Evolutionary conservation across 2,113 vertebrate species (phyloP), one percentile per base, ranked within the genome.

Genomic region (Ibidorhyncha struthersii): DNA sequence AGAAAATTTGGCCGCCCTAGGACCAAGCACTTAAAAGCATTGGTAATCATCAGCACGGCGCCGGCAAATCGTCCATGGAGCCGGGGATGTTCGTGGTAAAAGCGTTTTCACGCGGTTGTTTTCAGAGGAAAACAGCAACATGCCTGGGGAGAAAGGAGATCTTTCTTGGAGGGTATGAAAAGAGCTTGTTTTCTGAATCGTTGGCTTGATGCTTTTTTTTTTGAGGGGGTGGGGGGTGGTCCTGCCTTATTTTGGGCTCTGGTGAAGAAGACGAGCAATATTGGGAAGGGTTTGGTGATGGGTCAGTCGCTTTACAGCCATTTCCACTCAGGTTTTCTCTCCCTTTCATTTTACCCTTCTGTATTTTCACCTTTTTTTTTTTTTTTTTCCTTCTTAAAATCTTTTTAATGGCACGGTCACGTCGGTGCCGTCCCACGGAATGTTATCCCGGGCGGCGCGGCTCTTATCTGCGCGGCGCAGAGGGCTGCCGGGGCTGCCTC

Each of bases 1-100:
- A 96, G 97, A 95, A 97, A 92, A 96, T 96, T 86, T 85, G 83
- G 76, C n/a, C 2, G 34, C 90, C 91, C 73, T 83, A 65, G 82
- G 72, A 36, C 61, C n/a, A 34, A 32, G 32, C 71, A 41, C 96
- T 95, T 85, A 89, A 95, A 96, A 94, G 40, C 25, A 3, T 49
- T 12, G 0, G 71, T 79, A 96, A 97, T 82, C 63, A 73, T 82
- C 79, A 50, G 93, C 92, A 2, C 12, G 36, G 89, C 6, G 14
- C 5, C 30, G 13, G 93, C 95, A 97, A 93, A 97, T 97, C 30
- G 21, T 71, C 95, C 76, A 18, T 77, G 78, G 89, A 97, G 76
- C 86, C 0, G 47, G 74, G 86, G 93, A 49, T 93, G 92, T 77
- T 86, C 8, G 47, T 4, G 18, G 88, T 47, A 70, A 95, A 93